Evolutionary conservation across 2,888 invertebrate species (phyloP).

Genomic region (Melanostoma mellinum): DNA sequence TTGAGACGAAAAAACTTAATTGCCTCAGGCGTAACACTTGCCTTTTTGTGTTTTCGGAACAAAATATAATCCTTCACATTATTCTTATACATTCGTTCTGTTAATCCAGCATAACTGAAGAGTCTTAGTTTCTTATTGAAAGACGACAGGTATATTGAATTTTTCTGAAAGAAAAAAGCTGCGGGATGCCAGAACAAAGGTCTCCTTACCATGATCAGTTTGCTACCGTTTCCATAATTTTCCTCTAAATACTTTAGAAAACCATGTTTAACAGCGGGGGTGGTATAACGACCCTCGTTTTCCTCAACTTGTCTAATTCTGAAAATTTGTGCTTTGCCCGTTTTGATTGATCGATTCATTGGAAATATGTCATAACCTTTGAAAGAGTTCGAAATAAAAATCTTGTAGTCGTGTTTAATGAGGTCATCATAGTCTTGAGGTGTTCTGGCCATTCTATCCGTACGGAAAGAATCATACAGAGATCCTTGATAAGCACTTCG

Average conservation of each 20-base stretch:
- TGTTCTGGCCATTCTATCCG: slow-evolving; percentile 67
- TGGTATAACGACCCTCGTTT: slow-evolving; percentile 3
- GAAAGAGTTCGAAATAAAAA: slow-evolving; percentile 63
- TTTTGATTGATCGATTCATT: slow-evolving; percentile 64
- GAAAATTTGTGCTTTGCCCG: neutral
- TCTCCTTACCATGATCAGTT: slow-evolving; percentile 75
- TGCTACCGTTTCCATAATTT: slow-evolving; percentile 73
- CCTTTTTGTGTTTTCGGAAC: too few species aligned
- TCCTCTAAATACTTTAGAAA: slow-evolving; percentile 75
- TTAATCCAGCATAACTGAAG: slow-evolving; percentile 75
- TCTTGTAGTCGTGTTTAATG: slow-evolving; percentile 72
- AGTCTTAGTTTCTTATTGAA: slow-evolving; percentile 76
- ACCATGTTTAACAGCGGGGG: slow-evolving; percentile 72
- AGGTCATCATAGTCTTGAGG: slow-evolving; percentile 74
- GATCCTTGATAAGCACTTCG: slow-evolving; percentile 79
- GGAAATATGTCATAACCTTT: slow-evolving; percentile 75
- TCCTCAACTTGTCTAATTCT: slow-evolving; percentile 4
- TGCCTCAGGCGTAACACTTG: too few species aligned
- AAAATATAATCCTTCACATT: too few species aligned
- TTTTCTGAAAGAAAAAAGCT: slow-evolving; percentile 76
- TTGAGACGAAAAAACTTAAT: too few species aligned
- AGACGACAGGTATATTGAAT: slow-evolving; percentile 74
- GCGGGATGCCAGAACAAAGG: slow-evolving; percentile 75
- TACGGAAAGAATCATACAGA: slow-evolving; percentile 77
- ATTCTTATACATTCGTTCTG: neutral